Base-by-base conservation (phyloP, 2,113 vertebrate genomes). In the Laticauda laticaudata region DNA sequence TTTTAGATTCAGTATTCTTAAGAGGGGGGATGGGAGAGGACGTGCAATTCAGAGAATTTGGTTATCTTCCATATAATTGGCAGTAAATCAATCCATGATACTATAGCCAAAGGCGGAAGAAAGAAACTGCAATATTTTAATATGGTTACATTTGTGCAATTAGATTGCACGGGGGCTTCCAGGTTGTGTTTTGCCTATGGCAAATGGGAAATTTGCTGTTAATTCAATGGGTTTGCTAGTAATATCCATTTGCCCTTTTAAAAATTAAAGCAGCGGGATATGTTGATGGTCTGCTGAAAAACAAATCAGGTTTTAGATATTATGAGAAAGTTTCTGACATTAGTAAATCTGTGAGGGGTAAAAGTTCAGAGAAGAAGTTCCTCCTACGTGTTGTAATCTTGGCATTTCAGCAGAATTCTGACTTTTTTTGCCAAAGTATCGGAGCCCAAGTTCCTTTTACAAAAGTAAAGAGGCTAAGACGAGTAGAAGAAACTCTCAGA, bases 91-190 rank as follows among this genome's bases (percentile, higher is more conserved):
- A 7, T 95, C 95, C 95, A 88, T 90, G 93, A 57, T 12, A 18
- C 45, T 26, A 3, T 94, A 92, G 93, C 55, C 87, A 87, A 61
- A 86, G 91, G 48, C 91, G 94, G 75, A 94, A 93, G 92, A 55
- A 88, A 94, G 92, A 95, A 93, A 95, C 95, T 55, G 39, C 93
- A 0, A 34, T 91, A 91, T 87, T 87, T 97, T 97, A 95, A 97
- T 95, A 24, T 48, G 39, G 95, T 97, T 97, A 96, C 59, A n/a
- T 89, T 92, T 55, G 39, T 94, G 11, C 88, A 97, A 98, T 97
- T 94, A 48, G 94, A 97, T 98, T 34, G 93, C 54, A 45, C 64
- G 91, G 21, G 95, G 61, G 91, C 94, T 90, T 97, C 94, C n/a
- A 91, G 93, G 24, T 93, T 94, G 90, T 95, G 24, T n/a, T 96